phyloP scores from a whole-genome alignment of 2,797 vertebrate species.

The Aselliscus stoliczkanus region DNA sequence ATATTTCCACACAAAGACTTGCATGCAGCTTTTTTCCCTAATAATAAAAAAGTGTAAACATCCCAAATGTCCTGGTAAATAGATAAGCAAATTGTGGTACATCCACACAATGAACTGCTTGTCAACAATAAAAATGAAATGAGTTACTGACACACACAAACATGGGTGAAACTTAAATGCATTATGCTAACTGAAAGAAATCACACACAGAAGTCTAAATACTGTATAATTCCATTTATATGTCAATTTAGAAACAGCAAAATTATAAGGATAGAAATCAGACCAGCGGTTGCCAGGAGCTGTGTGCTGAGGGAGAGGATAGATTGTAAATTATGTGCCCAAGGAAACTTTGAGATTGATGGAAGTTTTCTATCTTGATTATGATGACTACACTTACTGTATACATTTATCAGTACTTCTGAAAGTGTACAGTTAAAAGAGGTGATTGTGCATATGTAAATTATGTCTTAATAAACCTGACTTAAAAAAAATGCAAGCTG shows the following conservation, averaged over 20 bases:
- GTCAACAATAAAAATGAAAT: background rate
- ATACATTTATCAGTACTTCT: background rate
- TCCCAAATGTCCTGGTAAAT: background rate
- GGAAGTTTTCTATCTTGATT: background rate
- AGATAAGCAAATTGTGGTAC: background rate
- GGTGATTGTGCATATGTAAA: background rate
- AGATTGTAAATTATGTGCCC: background rate
- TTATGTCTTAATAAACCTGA: background rate
- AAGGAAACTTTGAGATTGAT: background rate
- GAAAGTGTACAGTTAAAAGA: background rate
- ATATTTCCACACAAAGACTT: background rate
- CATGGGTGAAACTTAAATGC: background rate
- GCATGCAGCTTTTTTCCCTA: background rate
- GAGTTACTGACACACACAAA: background rate
- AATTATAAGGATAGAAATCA: background rate
- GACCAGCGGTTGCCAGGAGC: background rate
- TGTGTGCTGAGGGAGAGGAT: background rate
- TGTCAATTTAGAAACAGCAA: background rate
- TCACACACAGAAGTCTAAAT: background rate
- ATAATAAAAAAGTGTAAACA: background rate
- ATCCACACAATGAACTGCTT: background rate
- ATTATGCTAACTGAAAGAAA: background rate
- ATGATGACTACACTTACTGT: background rate
- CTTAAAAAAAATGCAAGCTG: background rate
- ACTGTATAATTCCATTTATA: background rate